Base-by-base conservation (phyloP, 1,140 invertebrate species). In the Drosophila fuyamai region DNA sequence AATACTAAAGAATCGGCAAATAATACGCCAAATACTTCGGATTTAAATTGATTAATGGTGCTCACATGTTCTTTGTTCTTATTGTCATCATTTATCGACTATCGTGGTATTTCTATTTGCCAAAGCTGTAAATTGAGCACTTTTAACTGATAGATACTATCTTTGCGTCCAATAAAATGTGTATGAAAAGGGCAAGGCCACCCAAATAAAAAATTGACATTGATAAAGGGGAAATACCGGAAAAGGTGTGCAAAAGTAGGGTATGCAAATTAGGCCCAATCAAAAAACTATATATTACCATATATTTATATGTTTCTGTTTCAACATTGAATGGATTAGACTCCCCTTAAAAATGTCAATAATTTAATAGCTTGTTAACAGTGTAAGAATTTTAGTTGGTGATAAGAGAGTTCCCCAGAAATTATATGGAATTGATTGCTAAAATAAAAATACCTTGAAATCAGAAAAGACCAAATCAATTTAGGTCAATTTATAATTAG, bases 1-100 rank as follows among this genome's bases (percentile, higher is more conserved):
- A 74, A 88, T 83, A 77, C 79, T 89, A 89, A 89, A 80, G 72
- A 89, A 84, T 88, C 76, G 63, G 76, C 83, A 88, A 79, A 76
- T 86, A 79, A 73, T 68, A 79, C 68, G 54, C 18, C 65, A 67
- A 79, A 79, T 81, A 56, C 55, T 76, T 67, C 27, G 62, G 14
- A 41, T 57, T 63, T 41, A 8, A 50, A 58, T 70, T 88, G 83
- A 88, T 88, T 83, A 67, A 88, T 88, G 73, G 43, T 60, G 56
- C 36, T 55, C 83, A 74, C 72, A 80, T 89, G 84, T 62, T 59
- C 71, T 58, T 65, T 40, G 47, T 36, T 23, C 29, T 23, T 50
- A 36, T 75, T 85, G 75, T 66, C 74, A 75, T 77, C 63, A 55
- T 70, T 85, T 77, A 76, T 83, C 76, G 65, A 59, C 58, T 76